These are phyloP conservation scores for Alviniconcha strummeri DNA, from an alignment of 2,888 invertebrate species.

Conservation along the genomic window DNA sequence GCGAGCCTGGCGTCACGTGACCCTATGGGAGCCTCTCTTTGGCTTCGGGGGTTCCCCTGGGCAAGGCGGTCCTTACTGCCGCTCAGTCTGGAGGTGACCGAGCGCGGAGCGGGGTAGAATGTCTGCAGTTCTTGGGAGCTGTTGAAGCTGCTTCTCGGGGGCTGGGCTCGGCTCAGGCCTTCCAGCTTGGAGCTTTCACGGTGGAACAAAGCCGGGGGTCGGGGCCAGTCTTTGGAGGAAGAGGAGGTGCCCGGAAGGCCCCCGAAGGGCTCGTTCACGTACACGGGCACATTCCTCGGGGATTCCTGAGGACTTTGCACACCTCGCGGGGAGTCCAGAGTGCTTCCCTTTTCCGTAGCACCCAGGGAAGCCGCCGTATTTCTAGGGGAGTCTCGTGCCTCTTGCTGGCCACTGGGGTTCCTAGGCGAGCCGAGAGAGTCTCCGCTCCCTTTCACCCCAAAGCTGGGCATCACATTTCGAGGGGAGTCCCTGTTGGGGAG, in stretches of 20 bases:
- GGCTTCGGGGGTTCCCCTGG: not conserved
- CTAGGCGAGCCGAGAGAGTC: not conserved
- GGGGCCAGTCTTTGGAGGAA: slow-evolving; percentile 12
- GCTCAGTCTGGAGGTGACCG: slow-evolving; percentile 18
- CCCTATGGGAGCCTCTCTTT: not conserved
- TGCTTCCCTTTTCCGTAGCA: not conserved
- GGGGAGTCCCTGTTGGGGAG: slow-evolving; percentile 19
- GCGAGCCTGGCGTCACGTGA: slow-evolving; percentile 9
- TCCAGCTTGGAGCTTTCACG: not conserved
- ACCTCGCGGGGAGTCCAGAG: not conserved
- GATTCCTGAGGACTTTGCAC: not conserved
- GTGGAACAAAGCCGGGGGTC: slow-evolving; percentile 13
- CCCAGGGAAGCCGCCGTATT: not conserved
- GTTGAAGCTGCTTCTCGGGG: slow-evolving; percentile 19
- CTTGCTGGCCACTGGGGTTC: not conserved
- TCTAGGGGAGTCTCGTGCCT: slow-evolving; percentile 8
- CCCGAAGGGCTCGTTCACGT: slow-evolving; percentile 12
- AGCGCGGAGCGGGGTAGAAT: slow-evolving; percentile 14
- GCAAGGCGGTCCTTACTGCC: slow-evolving; percentile 14
- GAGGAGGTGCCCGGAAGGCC: not conserved
- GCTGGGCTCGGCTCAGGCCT: not conserved
- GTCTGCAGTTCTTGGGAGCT: slow-evolving; percentile 30
- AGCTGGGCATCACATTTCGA: not conserved
- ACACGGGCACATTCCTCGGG: not conserved
- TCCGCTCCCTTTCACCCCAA: not conserved